These are phyloP conservation scores for Diplazon laetatorius DNA, from an alignment of 2,888 invertebrate genomes.

Conservation along the genomic window DNA sequence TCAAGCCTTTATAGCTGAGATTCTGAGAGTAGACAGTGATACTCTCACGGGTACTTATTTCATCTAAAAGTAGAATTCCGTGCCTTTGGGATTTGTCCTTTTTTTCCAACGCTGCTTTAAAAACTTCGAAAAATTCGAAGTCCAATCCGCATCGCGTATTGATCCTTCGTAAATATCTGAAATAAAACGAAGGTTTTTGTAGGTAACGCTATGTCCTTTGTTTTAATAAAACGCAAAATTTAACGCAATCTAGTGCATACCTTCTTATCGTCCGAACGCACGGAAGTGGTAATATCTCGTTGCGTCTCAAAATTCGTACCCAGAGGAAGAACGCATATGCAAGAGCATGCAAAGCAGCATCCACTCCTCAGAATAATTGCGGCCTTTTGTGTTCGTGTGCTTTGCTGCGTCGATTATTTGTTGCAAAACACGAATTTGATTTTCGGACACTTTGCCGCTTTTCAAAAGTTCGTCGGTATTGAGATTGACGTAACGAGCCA, in stretches of 20 bases:
- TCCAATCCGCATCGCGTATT: conserved; percentile 64
- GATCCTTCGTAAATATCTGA: conserved; percentile 59
- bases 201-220: conserved; percentile 32
- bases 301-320: conserved; percentile 46
- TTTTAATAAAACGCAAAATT: not conserved
- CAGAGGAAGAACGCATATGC: conserved; percentile 59
- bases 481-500: conserved; percentile 13
- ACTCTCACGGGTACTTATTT: conserved; percentile 62
- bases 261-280: conserved; percentile 44
- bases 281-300: conserved; percentile 53
- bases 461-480: conserved; percentile 17
- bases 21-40: conserved; percentile 50
- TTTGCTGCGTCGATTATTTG: conserved; percentile 54
- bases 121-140: conserved; percentile 58
- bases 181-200: conserved; percentile 31
- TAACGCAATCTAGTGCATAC: conserved; percentile 33
- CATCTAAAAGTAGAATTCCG: conserved; percentile 59
- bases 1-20: conserved; percentile 52
- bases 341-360: conserved; percentile 61
- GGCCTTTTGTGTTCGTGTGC: conserved; percentile 48
- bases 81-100: conserved; percentile 57
- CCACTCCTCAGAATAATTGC: conserved; percentile 62
- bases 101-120: conserved; percentile 46
- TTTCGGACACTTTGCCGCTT: conserved; percentile 33
- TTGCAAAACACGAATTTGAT: conserved; percentile 44